Conservation (phyloP, 1,140 invertebrate genomes). For the Rhopalosiphum maidis region DNA sequence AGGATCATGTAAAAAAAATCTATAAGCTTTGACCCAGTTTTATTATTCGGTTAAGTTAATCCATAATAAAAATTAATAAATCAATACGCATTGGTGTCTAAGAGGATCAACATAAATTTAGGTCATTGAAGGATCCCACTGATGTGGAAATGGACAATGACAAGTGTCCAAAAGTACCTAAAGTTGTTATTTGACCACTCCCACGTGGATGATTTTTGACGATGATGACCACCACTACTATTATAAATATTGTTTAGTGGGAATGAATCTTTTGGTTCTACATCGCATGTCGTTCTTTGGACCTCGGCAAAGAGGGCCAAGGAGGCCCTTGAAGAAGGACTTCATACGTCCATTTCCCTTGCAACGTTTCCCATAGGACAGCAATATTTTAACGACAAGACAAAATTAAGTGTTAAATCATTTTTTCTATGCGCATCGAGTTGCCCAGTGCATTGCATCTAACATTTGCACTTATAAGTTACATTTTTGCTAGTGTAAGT, state of each 20-base stretch:
- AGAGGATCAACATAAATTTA: background rate
- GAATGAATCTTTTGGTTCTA: background rate
- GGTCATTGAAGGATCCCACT: background rate
- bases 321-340: too few species aligned
- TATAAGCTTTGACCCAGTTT: background rate
- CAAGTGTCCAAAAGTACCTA: background rate
- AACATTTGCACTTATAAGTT: background rate
- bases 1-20: background rate
- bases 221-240: background rate
- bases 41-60: background rate
- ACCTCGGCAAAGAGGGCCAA: background rate
- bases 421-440: background rate
- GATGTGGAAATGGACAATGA: background rate
- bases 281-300: background rate
- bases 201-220: background rate
- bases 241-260: background rate
- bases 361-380: background rate
- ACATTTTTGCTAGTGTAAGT: background rate
- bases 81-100: background rate
- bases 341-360: too few species aligned
- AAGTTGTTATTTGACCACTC: background rate
- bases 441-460: background rate
- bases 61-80: background rate
- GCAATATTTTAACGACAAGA: background rate
- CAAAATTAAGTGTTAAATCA: constrained; percentile 11